Conservation (phyloP, 2,113 vertebrate species). For the Cryptomyrus ogoouensis region DNA sequence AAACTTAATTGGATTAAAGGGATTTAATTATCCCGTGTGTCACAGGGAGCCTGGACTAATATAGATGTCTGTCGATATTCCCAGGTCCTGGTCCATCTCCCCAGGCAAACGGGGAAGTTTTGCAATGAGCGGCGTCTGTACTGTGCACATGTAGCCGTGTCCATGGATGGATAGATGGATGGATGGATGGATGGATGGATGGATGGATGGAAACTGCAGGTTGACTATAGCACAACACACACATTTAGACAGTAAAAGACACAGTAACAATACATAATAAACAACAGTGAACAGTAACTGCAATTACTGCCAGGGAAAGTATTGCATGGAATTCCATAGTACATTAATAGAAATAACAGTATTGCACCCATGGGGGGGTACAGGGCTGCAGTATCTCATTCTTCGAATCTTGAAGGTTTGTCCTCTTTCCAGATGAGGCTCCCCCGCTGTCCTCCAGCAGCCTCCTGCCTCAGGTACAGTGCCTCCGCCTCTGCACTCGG, state of each 20-base stretch:
- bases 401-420: constrained; percentile 9
- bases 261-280: neutral
- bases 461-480: constrained; percentile 63
- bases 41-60: constrained; percentile 40
- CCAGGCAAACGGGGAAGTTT: neutral
- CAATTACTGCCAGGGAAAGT: neutral
- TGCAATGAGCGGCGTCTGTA: neutral
- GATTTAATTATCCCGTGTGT: constrained; percentile 46
- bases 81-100: neutral
- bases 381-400: neutral
- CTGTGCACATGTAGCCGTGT: neutral
- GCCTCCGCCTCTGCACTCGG: neutral
- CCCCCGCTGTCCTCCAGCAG: constrained; percentile 53
- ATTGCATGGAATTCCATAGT: neutral
- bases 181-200: neutral
- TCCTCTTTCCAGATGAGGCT: constrained; percentile 44
- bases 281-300: neutral
- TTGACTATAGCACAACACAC: neutral
- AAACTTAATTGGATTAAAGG: constrained; percentile 47
- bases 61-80: constrained; percentile 39
- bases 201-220: neutral
- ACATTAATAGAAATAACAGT: neutral
- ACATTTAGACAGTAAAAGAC: neutral
- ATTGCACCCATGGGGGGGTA: neutral
- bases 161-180: neutral